Percentiles rank a stretch among this genome's conserved stretches.
Evolutionary conservation across 2,888 invertebrate genomes (phyloP).

Genomic region (Steinernema scapterisci): DNA sequence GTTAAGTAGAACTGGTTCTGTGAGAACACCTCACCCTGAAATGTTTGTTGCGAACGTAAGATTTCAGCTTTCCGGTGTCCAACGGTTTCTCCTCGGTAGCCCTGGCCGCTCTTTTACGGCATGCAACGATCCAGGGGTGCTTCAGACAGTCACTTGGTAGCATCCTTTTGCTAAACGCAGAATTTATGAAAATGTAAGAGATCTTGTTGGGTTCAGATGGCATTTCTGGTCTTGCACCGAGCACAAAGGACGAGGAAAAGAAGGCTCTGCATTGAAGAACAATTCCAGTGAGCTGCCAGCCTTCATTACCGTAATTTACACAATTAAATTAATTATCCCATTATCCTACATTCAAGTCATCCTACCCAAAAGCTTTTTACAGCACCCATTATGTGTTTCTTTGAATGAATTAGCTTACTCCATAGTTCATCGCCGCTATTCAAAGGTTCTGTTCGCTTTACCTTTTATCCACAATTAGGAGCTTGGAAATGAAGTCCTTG

Average conservation of each 20-base stretch:
- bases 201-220: no score
- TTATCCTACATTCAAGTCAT: no score
- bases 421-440: background rate
- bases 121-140: constrained; percentile 63
- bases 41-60: constrained; percentile 58
- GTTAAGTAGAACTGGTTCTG: background rate
- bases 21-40: constrained; percentile 56
- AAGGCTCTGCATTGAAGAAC: no score
- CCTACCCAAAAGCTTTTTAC: no score
- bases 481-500: constrained; percentile 61
- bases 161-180: constrained; percentile 59
- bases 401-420: background rate
- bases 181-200: background rate
- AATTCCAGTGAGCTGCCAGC: no score
- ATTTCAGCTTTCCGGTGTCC: constrained; percentile 56
- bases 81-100: constrained; percentile 40
- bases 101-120: constrained; percentile 48
- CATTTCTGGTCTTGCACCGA: background rate
- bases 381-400: no score
- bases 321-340: no score
- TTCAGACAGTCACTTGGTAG: constrained; percentile 62
- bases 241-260: no score
- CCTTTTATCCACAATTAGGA: constrained; percentile 62
- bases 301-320: no score
- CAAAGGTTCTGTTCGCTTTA: constrained; percentile 35